Conservation (phyloP, 2,888 invertebrate genomes). For the Thereva unica region DNA sequence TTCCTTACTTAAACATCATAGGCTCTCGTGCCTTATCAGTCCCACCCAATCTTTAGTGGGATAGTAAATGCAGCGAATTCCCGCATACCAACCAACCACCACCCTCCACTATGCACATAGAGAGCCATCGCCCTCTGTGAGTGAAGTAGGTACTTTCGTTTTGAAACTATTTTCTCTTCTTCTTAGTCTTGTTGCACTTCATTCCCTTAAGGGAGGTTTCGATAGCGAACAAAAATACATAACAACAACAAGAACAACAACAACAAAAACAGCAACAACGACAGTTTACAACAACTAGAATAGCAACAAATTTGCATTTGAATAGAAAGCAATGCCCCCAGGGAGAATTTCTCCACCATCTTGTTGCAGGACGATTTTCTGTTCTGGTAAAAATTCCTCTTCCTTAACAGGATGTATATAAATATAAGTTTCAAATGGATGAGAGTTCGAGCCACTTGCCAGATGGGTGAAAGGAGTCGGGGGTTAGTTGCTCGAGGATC, state of each 20-base stretch:
- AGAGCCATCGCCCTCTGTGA: slow-evolving; percentile 24
- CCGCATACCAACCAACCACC: too few species aligned
- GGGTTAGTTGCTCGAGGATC: slow-evolving; percentile 24
- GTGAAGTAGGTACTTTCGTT: slow-evolving; percentile 30
- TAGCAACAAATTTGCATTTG: slow-evolving; percentile 31
- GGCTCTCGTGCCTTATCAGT: slow-evolving; percentile 26
- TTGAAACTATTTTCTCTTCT: slow-evolving; percentile 20
- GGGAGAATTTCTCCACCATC: slow-evolving; percentile 22
- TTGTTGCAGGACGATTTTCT: slow-evolving; percentile 11
- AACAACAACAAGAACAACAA: slow-evolving; percentile 25
- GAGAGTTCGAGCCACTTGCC: slow-evolving; percentile 17
- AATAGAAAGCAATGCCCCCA: slow-evolving; percentile 31
- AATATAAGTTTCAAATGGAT: slow-evolving; percentile 11
- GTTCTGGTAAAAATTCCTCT: slow-evolving; percentile 9
- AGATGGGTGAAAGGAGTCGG: slow-evolving; percentile 9
- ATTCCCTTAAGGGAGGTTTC: slow-evolving; percentile 33
- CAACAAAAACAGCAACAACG: slow-evolving; percentile 28
- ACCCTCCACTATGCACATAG: neutral
- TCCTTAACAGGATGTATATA: slow-evolving; percentile 30
- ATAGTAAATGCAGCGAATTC: too few species aligned
- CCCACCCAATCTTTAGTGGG: slow-evolving; percentile 11
- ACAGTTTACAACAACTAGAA: slow-evolving; percentile 8
- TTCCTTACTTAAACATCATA: slow-evolving; percentile 28
- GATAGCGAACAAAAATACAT: neutral
- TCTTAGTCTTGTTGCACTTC: slow-evolving; percentile 30